Percentiles rank a stretch among this genome's conserved stretches.
Evolutionary conservation across 2,797 vertebrate species (phyloP).

Genomic region (Danio tinwini): DNA sequence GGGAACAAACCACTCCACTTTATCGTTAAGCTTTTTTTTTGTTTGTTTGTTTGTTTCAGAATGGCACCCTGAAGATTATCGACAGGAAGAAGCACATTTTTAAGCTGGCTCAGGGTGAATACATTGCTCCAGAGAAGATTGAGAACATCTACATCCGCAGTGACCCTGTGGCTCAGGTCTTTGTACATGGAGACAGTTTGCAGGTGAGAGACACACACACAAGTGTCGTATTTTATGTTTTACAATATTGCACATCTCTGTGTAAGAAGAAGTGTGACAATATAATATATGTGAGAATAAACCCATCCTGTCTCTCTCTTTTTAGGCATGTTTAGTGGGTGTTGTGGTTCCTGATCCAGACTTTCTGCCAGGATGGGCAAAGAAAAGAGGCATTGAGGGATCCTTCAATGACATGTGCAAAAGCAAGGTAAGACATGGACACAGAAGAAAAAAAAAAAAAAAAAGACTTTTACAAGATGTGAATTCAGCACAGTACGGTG

Average conservation of each 20-base stretch:
- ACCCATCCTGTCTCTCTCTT: slow-evolving; percentile 21
- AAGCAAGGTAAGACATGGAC: slow-evolving; percentile 78
- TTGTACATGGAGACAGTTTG: slow-evolving; percentile 94
- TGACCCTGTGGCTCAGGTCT: slow-evolving; percentile 89
- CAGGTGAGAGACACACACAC: slow-evolving; percentile 77
- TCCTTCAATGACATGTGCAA: slow-evolving; percentile 88
- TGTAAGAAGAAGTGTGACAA: too few species aligned
- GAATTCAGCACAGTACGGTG: too few species aligned
- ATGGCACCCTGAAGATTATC: slow-evolving; percentile 92
- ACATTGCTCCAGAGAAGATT: slow-evolving; percentile 98
- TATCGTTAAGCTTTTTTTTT: neutral
- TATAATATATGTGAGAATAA: neutral
- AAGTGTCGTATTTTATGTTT: too few species aligned
- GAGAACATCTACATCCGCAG: slow-evolving; percentile 89
- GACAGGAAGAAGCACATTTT: slow-evolving; percentile 99
- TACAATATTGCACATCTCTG: too few species aligned
- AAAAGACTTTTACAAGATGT: too few species aligned
- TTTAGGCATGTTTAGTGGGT: slow-evolving; percentile 90
- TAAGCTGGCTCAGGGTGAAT: slow-evolving; percentile 97
- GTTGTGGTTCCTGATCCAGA: slow-evolving; percentile 92
- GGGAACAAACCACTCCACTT: neutral
- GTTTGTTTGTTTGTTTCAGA: slow-evolving; percentile 75
- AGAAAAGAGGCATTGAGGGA: slow-evolving; percentile 85
- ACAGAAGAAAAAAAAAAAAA: too few species aligned
- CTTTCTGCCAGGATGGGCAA: slow-evolving; percentile 83